A percentile compares a stretch with the other conserved stretches of the same genome.
phyloP scores from a whole-genome alignment of 2,888 invertebrate species.

The Philereme vetulata region DNA sequence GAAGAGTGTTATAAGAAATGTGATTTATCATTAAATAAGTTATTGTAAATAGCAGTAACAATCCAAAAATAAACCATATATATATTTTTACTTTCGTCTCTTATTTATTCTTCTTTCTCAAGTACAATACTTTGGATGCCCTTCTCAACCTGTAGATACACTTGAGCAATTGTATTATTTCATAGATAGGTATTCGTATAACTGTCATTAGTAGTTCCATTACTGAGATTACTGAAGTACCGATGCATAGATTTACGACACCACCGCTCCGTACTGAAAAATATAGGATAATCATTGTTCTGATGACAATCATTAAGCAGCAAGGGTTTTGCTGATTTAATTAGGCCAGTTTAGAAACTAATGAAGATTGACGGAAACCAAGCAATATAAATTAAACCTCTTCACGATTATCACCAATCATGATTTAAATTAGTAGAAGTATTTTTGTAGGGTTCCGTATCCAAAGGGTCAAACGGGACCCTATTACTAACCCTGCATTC shows the following conservation, averaged over 20 bases:
- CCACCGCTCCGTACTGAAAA: constrained; percentile 70
- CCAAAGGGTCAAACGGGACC: too few species aligned
- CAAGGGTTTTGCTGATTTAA: too few species aligned
- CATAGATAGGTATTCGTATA: constrained; percentile 50
- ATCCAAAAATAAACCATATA: constrained; percentile 12
- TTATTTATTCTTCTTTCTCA: constrained; percentile 30
- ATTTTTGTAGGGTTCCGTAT: too few species aligned
- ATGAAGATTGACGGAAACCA: too few species aligned
- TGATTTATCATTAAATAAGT: not conserved
- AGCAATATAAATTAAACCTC: too few species aligned
- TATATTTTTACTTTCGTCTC: constrained; percentile 7
- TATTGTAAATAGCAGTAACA: not conserved
- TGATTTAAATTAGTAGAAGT: too few species aligned
- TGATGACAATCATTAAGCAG: too few species aligned
- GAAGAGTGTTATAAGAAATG: constrained; percentile 5
- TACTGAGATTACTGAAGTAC: constrained; percentile 69
- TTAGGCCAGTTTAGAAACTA: too few species aligned
- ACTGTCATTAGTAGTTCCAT: constrained; percentile 60
- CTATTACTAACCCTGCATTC: too few species aligned
- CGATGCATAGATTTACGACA: constrained; percentile 69
- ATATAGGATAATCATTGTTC: too few species aligned
- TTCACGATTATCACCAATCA: too few species aligned
- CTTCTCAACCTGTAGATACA: constrained; percentile 39
- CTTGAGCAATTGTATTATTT: constrained; percentile 42
- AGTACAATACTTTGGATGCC: constrained; percentile 28